Conservation (phyloP, 2,888 invertebrate genomes). For the Cryptophagus acutangulus region DNA sequence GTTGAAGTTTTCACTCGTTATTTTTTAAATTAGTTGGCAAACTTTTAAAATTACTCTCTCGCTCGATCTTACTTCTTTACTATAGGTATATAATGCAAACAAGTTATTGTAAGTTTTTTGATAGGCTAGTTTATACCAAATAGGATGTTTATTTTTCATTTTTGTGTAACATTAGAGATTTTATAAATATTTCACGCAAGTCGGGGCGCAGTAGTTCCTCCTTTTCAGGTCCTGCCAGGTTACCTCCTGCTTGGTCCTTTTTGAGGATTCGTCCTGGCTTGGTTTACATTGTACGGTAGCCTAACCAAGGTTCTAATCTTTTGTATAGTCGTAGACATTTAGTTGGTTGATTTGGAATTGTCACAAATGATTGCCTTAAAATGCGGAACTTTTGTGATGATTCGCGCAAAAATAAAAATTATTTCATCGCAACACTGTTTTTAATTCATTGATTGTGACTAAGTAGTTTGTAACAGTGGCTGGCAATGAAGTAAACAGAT, state of each 20-base stretch:
- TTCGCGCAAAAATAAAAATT: no score
- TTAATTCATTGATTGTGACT: no score
- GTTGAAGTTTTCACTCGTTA: constrained; percentile 10
- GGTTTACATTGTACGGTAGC: constrained; percentile 45
- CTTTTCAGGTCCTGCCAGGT: constrained; percentile 46
- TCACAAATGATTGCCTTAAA: no score
- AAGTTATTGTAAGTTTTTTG: constrained; percentile 13
- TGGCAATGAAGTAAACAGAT: no score
- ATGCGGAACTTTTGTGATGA: no score
- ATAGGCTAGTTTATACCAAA: constrained; percentile 5
- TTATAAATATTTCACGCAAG: constrained; percentile 36
- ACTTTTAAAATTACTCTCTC: constrained; percentile 14
- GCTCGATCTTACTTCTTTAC: constrained; percentile 18
- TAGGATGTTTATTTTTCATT: constrained; percentile 17
- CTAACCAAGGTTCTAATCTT: constrained; percentile 39
- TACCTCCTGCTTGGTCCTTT: constrained; percentile 44
- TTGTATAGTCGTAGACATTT: constrained; percentile 17
- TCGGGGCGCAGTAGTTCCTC: constrained; percentile 47
- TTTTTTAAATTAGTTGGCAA: constrained; percentile 17
- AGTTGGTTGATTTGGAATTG: neutral
- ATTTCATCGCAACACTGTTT: no score
- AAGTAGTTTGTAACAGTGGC: no score
- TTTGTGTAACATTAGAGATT: constrained; percentile 25
- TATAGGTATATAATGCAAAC: constrained; percentile 9
- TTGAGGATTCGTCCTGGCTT: constrained; percentile 45